Evolutionary conservation across 2,797 vertebrate genomes (phyloP).

Genomic region (Myotis myotis): DNA sequence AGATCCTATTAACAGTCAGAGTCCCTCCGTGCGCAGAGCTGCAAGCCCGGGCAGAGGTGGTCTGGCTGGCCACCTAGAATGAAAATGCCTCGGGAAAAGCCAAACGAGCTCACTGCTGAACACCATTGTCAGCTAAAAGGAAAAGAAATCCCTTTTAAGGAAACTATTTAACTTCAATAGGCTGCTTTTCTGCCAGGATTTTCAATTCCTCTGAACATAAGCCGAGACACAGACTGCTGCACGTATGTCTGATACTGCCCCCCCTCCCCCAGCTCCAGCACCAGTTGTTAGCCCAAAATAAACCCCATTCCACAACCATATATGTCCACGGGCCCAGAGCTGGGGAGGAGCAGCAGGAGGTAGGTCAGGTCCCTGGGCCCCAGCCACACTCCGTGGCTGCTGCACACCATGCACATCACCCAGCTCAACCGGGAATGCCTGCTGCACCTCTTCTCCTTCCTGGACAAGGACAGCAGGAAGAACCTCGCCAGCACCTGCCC

Average conservation of each 20-base stretch:
- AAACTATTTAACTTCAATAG: background rate
- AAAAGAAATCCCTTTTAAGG: conserved; percentile 80
- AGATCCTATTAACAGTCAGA: background rate
- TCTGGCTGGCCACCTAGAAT: background rate
- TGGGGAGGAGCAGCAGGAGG: conserved; percentile 80
- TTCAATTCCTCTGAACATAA: conserved; percentile 47
- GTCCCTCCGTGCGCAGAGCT: background rate
- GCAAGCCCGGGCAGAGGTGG: background rate
- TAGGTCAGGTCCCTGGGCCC: conserved; percentile 84
- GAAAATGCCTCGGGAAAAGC: background rate
- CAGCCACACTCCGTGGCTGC: conserved; percentile 58
- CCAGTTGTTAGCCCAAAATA: conserved; percentile 94
- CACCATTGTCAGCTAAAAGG: background rate
- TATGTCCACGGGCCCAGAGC: conserved; percentile 89
- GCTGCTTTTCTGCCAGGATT: conserved; percentile 35
- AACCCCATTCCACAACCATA: conserved; percentile 90
- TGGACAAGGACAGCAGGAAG: conserved; percentile 93
- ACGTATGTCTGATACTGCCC: background rate
- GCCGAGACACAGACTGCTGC: conserved; percentile 12
- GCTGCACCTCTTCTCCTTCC: conserved; percentile 94
- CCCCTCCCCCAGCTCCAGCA: conserved; percentile 80
- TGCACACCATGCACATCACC: conserved; percentile 88
- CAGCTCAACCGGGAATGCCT: conserved; percentile 94
- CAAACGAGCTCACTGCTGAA: background rate
- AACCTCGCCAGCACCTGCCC: conserved; percentile 90